Conservation (phyloP, 2,113 vertebrate genomes). For the Calonectris borealis region DNA sequence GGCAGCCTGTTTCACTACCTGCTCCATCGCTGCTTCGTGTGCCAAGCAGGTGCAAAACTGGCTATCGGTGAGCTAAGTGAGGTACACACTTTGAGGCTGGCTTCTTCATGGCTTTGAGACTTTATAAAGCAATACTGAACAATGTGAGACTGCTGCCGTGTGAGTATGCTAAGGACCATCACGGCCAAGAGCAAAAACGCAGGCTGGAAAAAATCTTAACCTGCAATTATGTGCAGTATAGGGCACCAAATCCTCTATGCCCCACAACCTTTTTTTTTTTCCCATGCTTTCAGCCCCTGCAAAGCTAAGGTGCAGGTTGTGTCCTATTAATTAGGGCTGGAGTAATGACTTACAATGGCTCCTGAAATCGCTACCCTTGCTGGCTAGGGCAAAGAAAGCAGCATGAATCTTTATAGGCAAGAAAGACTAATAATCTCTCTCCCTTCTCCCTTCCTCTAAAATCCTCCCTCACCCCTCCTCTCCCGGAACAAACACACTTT, state of each 20-base stretch:
- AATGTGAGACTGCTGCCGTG: neutral
- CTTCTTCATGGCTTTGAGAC: neutral
- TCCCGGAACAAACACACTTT: slow-evolving; percentile 41
- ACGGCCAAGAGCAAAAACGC: neutral
- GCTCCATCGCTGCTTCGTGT: neutral
- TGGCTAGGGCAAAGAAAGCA: neutral
- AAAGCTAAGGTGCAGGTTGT: neutral
- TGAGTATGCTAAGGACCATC: neutral
- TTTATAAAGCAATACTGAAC: neutral
- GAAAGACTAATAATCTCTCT: slow-evolving; percentile 7
- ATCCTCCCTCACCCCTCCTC: slow-evolving; percentile 8
- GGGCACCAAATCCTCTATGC: neutral
- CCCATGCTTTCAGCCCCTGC: neutral
- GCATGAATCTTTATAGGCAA: slow-evolving; percentile 31
- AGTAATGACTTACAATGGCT: neutral
- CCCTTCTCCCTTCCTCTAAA: slow-evolving; percentile 26
- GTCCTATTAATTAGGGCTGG: neutral
- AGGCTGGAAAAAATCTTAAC: neutral
- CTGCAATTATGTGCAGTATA: neutral
- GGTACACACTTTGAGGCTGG: neutral
- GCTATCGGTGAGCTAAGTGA: rapidly evolving
- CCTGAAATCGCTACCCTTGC: neutral
- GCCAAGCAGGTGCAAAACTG: neutral
- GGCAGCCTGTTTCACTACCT: neutral
- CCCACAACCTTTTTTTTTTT: too few relatives aligned